These are phyloP conservation scores for Sminthopsis crassicaudata DNA, from an alignment of 2,113 vertebrate species.

Conservation along the genomic window DNA sequence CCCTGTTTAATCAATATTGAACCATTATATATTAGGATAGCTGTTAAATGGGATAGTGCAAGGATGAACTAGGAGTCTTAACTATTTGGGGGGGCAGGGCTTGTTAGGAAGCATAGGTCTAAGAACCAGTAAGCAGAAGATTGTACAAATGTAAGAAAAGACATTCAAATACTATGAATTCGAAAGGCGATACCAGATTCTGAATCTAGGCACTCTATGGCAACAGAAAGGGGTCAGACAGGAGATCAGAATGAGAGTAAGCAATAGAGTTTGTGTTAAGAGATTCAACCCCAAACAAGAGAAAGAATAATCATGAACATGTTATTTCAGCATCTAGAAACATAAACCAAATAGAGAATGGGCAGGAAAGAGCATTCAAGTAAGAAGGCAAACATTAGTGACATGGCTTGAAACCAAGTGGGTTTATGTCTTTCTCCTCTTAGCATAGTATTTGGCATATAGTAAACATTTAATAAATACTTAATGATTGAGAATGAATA, in stretches of 20 bases:
- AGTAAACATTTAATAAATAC: neutral
- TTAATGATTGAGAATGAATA: neutral
- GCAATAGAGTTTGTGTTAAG: neutral
- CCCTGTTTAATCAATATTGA: neutral
- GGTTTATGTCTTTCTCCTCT: neutral
- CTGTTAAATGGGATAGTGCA: neutral
- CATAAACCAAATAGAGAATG: neutral
- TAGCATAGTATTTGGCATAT: neutral
- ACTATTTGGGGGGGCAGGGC: neutral
- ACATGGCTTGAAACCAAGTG: neutral
- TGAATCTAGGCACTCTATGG: neutral
- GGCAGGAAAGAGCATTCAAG: neutral
- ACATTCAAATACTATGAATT: neutral
- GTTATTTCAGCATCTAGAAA: neutral
- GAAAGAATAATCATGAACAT: too few relatives aligned
- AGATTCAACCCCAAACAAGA: too few relatives aligned
- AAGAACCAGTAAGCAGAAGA: neutral
- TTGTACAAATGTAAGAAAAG: neutral
- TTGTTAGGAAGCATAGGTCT: neutral
- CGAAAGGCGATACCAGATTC: neutral
- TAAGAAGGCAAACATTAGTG: neutral
- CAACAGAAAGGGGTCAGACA: neutral
- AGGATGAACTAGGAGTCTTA: neutral
- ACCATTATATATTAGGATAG: neutral
- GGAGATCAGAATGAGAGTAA: neutral